phyloP scores from a whole-genome alignment of 2,888 invertebrate species.

The Ommatoiulus sabulosus region DNA sequence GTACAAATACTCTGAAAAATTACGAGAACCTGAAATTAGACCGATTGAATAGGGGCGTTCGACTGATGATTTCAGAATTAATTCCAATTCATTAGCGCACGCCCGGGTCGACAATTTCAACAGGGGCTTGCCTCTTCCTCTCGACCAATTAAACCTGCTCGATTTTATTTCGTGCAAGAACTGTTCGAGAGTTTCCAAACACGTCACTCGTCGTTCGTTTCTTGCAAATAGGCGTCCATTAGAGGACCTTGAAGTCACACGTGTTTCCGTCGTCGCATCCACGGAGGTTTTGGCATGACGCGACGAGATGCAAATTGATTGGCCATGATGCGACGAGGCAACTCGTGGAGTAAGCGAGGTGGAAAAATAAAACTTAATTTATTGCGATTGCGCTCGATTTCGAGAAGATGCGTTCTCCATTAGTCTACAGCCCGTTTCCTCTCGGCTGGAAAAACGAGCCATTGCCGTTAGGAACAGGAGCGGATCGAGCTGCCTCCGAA shows the following conservation, averaged over 20 bases:
- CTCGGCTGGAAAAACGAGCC: not conserved
- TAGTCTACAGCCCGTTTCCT: not conserved
- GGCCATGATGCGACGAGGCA: not conserved
- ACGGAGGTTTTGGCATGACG: conserved; percentile 8
- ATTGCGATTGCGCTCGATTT: not conserved
- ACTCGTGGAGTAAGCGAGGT: not conserved
- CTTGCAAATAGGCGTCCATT: not conserved
- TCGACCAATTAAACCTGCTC: too few relatives aligned
- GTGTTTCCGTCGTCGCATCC: not conserved
- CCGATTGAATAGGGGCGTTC: not conserved
- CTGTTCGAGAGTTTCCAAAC: not conserved
- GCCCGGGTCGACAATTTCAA: too few relatives aligned
- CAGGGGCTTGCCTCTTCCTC: too few relatives aligned
- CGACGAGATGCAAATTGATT: conserved; percentile 26
- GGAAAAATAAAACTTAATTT: conserved; percentile 18
- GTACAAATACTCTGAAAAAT: not conserved
- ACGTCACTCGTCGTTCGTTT: not conserved
- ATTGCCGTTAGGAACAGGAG: not conserved
- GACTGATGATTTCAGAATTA: not conserved
- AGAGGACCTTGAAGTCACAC: not conserved
- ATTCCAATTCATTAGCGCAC: not conserved
- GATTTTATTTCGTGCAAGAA: too few relatives aligned
- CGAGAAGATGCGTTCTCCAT: not conserved
- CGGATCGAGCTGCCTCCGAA: not conserved
- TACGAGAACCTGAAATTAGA: not conserved